A percentile compares a stretch with the other conserved stretches of the same genome.
Evolutionary conservation across 2,113 vertebrate species (phyloP).

Genomic region (Bostrychus sinensis): DNA sequence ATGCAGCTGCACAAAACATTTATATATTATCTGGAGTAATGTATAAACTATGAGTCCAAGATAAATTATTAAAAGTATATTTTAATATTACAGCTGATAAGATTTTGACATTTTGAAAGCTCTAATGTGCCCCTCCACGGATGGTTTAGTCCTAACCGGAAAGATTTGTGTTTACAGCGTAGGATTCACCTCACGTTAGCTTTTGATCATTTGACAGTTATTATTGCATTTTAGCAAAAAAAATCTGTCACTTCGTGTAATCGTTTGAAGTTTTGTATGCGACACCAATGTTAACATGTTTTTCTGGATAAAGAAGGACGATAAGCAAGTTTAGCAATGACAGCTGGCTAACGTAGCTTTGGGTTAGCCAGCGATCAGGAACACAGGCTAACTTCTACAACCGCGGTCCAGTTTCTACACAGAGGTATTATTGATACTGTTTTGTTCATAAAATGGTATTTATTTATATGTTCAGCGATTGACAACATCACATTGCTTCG

Average conservation of each 20-base stretch:
- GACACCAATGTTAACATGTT: not conserved
- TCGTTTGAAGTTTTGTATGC: not conserved
- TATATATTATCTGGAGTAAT: not conserved
- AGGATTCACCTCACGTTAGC: conserved; percentile 50
- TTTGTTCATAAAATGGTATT: not conserved
- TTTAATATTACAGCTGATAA: not conserved
- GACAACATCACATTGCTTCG: not conserved
- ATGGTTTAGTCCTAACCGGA: conserved; percentile 71
- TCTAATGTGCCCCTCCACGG: accelerated
- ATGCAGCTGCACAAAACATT: no score
- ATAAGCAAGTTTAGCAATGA: conserved; percentile 47
- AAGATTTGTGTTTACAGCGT: conserved; percentile 73
- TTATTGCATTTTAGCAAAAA: not conserved
- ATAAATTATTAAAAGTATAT: no score
- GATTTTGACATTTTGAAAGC: not conserved
- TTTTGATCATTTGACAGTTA: not conserved
- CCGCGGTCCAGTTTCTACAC: not conserved
- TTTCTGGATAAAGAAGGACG: conserved; percentile 9
- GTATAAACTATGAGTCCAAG: no score
- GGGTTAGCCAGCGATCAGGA: conserved; percentile 48
- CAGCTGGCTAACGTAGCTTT: conserved; percentile 56
- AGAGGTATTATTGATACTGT: conserved; percentile 28
- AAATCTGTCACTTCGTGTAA: not conserved
- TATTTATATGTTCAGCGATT: not conserved
- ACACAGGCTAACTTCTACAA: conserved; percentile 32